Evolutionary conservation across 2,113 vertebrate species (phyloP).

Genomic region (Protobothrops mucrosquamatus): DNA sequence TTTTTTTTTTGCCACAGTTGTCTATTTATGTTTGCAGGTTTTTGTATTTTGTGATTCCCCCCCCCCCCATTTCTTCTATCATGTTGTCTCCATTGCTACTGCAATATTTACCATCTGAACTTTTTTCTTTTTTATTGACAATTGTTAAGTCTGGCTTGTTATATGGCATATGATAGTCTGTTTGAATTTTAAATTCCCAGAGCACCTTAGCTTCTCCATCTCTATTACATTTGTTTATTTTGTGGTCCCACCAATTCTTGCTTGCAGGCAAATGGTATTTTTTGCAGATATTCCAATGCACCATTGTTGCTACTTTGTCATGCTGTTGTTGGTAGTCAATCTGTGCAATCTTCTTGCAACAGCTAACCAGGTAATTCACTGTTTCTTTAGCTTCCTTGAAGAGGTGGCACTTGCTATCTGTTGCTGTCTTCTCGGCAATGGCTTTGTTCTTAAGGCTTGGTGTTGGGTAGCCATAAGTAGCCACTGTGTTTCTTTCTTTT

Average conservation of each 20-base stretch:
- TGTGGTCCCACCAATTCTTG: background rate
- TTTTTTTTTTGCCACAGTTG: background rate
- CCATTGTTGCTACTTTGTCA: background rate
- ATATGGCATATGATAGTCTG: background rate
- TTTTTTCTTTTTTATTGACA: background rate
- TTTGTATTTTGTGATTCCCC: background rate
- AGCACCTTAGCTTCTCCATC: background rate
- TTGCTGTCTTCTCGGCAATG: background rate
- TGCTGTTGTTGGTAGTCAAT: background rate
- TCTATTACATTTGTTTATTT: background rate
- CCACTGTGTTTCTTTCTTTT: background rate
- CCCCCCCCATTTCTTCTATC: background rate
- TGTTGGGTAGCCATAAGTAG: background rate
- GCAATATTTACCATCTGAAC: background rate
- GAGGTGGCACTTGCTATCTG: background rate
- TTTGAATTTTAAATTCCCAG: background rate
- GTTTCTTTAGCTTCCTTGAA: background rate
- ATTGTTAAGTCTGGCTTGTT: background rate
- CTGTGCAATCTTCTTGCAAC: background rate
- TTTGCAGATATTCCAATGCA: background rate
- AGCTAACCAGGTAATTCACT: background rate
- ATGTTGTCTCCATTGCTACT: background rate
- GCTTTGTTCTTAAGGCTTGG: background rate
- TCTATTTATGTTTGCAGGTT: background rate
- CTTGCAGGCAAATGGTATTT: background rate